phyloP scores from a whole-genome alignment of 2,797 vertebrate species.

The Dermochelys coriacea region DNA sequence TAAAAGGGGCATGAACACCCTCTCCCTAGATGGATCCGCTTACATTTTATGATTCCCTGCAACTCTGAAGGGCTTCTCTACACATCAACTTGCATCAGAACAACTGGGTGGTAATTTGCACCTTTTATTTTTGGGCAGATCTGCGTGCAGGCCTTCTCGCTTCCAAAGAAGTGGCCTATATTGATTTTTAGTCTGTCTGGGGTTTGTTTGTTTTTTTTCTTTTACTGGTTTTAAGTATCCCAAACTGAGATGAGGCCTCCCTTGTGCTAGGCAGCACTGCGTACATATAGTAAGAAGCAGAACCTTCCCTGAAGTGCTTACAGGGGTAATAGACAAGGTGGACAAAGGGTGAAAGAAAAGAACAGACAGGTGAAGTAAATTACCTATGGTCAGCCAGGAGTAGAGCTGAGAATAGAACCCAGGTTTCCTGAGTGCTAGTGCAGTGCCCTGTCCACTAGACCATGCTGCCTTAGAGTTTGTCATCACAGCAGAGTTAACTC shows the following conservation, averaged over 20 bases:
- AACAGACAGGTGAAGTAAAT: no score
- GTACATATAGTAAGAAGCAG: background rate
- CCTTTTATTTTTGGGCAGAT: background rate
- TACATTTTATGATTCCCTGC: background rate
- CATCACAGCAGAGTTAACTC: background rate
- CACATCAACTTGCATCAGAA: background rate
- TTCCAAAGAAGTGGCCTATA: background rate
- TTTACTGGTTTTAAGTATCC: background rate
- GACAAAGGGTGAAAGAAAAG: background rate
- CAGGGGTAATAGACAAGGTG: background rate
- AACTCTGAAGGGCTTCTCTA: fast-evolving
- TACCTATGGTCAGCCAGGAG: no score
- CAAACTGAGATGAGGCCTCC: background rate
- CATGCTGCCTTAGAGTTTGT: background rate
- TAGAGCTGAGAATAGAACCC: background rate
- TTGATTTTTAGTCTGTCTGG: background rate
- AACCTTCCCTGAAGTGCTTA: background rate
- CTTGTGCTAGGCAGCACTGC: background rate
- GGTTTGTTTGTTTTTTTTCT: background rate
- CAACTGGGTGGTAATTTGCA: background rate
- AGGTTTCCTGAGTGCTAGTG: background rate
- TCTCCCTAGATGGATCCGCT: background rate
- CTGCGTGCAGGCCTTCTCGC: background rate
- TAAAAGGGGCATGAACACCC: background rate
- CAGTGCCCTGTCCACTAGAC: background rate